These are phyloP conservation scores for Vultur gryphus DNA, from an alignment of 2,797 vertebrate species.

Conservation along the genomic window DNA sequence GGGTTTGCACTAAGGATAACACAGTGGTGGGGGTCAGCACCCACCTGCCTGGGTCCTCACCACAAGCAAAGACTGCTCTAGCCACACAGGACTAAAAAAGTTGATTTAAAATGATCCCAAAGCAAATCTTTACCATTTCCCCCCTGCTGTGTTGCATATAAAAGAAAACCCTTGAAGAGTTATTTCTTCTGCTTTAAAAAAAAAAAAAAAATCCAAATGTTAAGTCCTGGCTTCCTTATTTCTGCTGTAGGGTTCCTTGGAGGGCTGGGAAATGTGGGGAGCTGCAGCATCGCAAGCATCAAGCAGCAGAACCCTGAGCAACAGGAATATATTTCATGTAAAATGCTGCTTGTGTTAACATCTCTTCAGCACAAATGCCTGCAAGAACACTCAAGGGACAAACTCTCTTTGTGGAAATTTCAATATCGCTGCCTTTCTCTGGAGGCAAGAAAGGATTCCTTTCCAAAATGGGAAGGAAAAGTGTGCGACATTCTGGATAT, in stretches of 20 bases:
- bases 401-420: constrained; percentile 43
- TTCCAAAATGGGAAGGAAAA: not conserved
- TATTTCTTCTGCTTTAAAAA: not conserved
- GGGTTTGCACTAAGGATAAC: not conserved
- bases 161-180: not conserved
- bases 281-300: not conserved
- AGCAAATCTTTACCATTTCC: not conserved
- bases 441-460: constrained; percentile 26
- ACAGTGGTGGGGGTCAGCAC: not conserved
- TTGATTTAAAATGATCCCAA: not conserved
- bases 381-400: constrained; percentile 50
- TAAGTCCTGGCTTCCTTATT: not conserved
- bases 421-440: not conserved
- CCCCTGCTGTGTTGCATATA: not conserved
- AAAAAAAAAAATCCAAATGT: not conserved
- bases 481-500: not conserved
- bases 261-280: not conserved
- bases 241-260: not conserved
- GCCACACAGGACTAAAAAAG: not conserved
- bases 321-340: constrained; percentile 17
- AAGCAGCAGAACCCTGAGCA: not conserved
- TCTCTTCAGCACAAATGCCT: constrained; percentile 53
- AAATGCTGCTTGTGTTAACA: constrained; percentile 49
- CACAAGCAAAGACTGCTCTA: not conserved
- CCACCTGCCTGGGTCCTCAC: not conserved